Evolutionary conservation across 2,888 invertebrate genomes (phyloP).

Genomic region (Automeris io): DNA sequence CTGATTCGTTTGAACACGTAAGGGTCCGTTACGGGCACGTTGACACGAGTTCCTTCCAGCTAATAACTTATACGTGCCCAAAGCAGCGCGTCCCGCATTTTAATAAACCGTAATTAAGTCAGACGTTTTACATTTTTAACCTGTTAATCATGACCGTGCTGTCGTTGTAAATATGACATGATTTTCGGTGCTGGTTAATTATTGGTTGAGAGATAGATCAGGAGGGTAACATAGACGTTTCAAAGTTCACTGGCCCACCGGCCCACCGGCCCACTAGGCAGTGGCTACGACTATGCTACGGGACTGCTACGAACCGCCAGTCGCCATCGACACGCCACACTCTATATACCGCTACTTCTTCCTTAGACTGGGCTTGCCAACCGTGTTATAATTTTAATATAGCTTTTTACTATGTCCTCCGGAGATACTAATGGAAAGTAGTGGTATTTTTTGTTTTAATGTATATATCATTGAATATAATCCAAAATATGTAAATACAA

Average conservation of each 20-base stretch:
- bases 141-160: conserved; percentile 36
- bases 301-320: conserved; percentile 19
- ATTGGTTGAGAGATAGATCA: conserved; percentile 18
- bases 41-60: conserved; percentile 27
- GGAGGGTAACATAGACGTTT: conserved; percentile 20
- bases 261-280: conserved; percentile 8
- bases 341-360: no score
- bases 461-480: no score
- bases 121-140: conserved; percentile 35
- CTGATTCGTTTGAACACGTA: neutral
- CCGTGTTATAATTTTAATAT: no score
- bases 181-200: conserved; percentile 27
- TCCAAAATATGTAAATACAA: no score
- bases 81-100: conserved; percentile 40
- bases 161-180: conserved; percentile 37
- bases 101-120: conserved; percentile 45
- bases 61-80: conserved; percentile 39
- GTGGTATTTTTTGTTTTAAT: no score
- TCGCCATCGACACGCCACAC: no score
- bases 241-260: neutral
- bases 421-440: no score
- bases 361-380: no score
- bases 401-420: no score
- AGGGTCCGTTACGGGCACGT: conserved; percentile 4
- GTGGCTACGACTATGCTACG: conserved; percentile 44